Evolutionary conservation across 2,113 vertebrate species (phyloP).

Genomic region (Progne subis): DNA sequence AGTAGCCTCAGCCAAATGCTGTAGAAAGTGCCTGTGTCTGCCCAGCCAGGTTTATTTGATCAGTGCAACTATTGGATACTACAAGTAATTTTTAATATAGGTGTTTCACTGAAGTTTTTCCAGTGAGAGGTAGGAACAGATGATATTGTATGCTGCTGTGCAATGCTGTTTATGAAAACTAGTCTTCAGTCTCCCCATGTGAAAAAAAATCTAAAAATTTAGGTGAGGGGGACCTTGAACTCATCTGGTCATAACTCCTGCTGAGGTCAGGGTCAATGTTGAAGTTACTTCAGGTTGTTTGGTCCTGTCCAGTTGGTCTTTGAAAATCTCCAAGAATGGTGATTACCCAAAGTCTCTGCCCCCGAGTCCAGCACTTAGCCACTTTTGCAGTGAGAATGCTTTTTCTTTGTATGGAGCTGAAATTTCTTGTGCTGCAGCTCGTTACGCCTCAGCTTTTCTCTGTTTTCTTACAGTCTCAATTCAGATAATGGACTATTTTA

Average conservation of each 20-base stretch:
- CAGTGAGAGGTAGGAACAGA: background rate
- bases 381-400: background rate
- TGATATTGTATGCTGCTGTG: rapidly evolving
- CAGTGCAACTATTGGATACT: background rate
- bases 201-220: background rate
- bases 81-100: background rate
- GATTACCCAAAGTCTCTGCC: background rate
- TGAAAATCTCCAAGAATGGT: background rate
- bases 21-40: background rate
- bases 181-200: background rate
- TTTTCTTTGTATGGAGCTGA: background rate
- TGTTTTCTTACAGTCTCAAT: background rate
- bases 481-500: background rate
- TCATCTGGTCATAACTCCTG: background rate
- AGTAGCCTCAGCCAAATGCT: background rate
- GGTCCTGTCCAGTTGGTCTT: background rate
- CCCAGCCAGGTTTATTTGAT: background rate
- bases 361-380: background rate
- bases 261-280: background rate
- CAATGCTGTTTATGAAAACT: background rate
- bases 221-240: background rate
- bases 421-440: background rate
- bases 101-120: background rate
- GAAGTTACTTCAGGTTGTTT: background rate
- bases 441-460: background rate